phyloP scores from a whole-genome alignment of 2,113 vertebrate genomes.

The Genyomyrus donnyi region DNA sequence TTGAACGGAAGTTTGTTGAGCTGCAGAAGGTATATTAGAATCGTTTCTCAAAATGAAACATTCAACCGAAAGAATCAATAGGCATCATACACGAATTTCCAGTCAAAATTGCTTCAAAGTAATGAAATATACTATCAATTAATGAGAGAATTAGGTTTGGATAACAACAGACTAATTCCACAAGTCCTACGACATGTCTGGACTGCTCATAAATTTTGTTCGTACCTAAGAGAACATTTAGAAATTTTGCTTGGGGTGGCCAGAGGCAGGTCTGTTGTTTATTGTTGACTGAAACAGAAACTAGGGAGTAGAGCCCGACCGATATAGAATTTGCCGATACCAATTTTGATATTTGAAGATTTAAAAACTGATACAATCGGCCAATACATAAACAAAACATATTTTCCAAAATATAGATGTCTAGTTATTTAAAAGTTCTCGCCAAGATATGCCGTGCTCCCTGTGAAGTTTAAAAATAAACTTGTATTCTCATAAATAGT shows the following conservation, averaged over 20 bases:
- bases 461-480: no score
- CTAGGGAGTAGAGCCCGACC: not conserved
- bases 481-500: no score
- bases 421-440: no score
- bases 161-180: no score
- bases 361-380: not conserved
- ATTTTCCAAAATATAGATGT: no score
- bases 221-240: not conserved
- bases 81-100: not conserved
- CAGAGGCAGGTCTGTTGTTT: not conserved
- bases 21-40: not conserved
- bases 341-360: not conserved
- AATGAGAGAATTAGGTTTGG: no score
- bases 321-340: not conserved
- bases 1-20: not conserved
- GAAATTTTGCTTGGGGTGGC: not conserved
- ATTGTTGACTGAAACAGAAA: not conserved
- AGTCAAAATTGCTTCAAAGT: not conserved
- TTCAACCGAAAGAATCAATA: not conserved
- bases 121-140: no score
- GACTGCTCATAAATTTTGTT: not conserved
- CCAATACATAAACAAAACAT: not conserved
- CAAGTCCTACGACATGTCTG: no score
- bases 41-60: not conserved
- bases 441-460: no score